Evolutionary conservation across 1,140 invertebrate genomes (phyloP).

Genomic region (Oscheius sp.): DNA sequence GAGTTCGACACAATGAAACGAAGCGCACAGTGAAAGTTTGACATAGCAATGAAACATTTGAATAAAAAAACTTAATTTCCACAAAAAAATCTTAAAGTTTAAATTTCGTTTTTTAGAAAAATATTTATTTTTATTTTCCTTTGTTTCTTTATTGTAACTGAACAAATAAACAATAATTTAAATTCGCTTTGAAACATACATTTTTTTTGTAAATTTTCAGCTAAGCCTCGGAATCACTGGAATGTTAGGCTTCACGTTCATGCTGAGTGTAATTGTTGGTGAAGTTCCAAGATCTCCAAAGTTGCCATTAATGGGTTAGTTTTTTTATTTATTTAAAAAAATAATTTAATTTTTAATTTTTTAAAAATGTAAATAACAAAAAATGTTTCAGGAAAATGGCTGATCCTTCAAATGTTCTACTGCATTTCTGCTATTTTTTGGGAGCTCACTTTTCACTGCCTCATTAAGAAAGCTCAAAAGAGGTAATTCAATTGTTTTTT

Average conservation of each 20-base stretch:
- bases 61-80: background rate
- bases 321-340: background rate
- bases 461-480: no score
- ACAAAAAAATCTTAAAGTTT: background rate
- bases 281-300: background rate
- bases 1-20: no score
- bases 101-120: background rate
- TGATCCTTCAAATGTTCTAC: background rate
- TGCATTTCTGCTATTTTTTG: no score
- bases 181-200: background rate
- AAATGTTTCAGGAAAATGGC: background rate
- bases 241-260: background rate
- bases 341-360: background rate
- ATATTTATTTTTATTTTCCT: background rate
- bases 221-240: background rate
- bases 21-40: background rate
- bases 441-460: no score
- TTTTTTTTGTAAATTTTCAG: no score
- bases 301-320: background rate
- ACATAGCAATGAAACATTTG: background rate
- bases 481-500: no score
- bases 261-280: slow-evolving; percentile 1
- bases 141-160: background rate
- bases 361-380: background rate
- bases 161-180: background rate